These are phyloP conservation scores for Thunnus maccoyii DNA, from an alignment of 2,113 vertebrate genomes.

Conservation along the genomic window DNA sequence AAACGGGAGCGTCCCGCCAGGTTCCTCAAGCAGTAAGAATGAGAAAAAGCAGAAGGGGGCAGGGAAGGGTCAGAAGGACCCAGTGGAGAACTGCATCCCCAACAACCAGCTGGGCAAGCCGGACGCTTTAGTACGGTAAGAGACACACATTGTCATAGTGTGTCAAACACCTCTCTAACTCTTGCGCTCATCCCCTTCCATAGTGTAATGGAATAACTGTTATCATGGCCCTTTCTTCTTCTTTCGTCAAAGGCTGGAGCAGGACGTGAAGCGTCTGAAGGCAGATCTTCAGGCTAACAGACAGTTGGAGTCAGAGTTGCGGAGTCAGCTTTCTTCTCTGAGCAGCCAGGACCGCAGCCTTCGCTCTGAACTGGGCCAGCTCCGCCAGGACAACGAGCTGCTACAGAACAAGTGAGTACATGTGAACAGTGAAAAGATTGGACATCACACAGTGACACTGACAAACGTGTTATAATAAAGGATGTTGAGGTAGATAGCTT, in stretches of 20 bases:
- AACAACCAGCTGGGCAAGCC: constrained; percentile 99
- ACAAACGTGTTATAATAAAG: no score
- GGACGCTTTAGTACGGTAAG: constrained; percentile 94
- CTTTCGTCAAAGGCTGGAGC: constrained; percentile 90
- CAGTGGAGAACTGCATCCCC: constrained; percentile 98
- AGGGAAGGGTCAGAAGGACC: constrained; percentile 95
- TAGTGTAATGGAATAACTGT: background rate
- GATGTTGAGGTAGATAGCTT: no score
- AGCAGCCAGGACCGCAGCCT: constrained; percentile 92
- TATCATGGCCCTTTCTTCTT: background rate
- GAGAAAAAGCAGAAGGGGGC: constrained; percentile 97
- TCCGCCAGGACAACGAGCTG: constrained; percentile 96
- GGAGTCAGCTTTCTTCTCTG: constrained; percentile 94
- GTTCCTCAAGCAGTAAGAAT: constrained; percentile 86
- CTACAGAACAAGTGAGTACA: constrained; percentile 94
- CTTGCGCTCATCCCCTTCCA: background rate
- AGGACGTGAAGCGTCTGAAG: constrained; percentile 98
- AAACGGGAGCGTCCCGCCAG: constrained; percentile 92
- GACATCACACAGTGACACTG: no score
- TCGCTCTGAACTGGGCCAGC: constrained; percentile 94
- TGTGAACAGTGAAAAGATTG: no score
- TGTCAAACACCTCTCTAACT: background rate
- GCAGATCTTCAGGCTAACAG: constrained; percentile 97
- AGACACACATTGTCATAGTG: background rate
- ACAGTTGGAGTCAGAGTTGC: constrained; percentile 96